Evolutionary conservation across 2,113 vertebrate species (phyloP).

Genomic region (Oenanthe oenanthe): DNA sequence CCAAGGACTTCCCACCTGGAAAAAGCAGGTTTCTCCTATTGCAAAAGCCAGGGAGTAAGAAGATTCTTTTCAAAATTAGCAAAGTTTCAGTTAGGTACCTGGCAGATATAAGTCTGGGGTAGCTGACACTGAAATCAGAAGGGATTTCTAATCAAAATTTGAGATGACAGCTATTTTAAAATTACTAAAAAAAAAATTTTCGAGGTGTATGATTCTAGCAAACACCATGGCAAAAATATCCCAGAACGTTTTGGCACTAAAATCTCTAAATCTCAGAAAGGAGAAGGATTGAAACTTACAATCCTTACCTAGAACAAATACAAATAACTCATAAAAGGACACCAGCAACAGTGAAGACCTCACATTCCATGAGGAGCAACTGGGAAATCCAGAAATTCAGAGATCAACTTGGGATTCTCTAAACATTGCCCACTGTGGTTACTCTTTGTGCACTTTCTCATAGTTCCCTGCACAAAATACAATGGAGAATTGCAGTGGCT

Average conservation of each 20-base stretch:
- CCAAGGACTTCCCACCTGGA: neutral
- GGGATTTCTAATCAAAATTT: neutral
- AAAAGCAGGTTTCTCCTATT: neutral
- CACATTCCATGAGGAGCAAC: neutral
- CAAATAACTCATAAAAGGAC: neutral
- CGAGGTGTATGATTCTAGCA: neutral
- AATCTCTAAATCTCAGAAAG: neutral
- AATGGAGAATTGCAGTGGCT: neutral
- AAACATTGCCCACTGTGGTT: neutral
- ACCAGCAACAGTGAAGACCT: neutral
- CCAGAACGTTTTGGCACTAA: neutral
- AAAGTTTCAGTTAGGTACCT: neutral
- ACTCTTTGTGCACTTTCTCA: neutral
- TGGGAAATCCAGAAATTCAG: neutral
- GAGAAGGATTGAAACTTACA: neutral
- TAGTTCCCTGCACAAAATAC: neutral
- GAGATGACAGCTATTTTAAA: neutral
- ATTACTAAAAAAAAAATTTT: neutral
- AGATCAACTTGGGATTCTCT: neutral
- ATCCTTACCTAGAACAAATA: neutral
- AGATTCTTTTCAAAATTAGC: neutral
- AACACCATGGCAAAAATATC: neutral
- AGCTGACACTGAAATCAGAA: neutral
- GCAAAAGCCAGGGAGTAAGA: neutral
- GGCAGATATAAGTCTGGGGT: rapidly evolving